phyloP scores from a whole-genome alignment of 2,888 invertebrate species.

The Neoaliturus tenellus region DNA sequence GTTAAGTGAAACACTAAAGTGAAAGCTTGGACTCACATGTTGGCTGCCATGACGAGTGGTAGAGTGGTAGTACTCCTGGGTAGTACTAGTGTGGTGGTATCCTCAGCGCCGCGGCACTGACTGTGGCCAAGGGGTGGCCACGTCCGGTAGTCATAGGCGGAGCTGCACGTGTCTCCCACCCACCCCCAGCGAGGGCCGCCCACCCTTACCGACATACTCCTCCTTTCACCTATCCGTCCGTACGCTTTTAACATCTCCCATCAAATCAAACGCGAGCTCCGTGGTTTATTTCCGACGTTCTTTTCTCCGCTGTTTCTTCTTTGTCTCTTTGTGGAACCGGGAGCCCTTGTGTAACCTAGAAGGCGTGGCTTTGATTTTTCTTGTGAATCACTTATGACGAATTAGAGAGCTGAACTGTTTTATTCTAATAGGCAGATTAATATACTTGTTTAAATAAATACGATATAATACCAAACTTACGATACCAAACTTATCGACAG shows the following conservation, averaged over 20 bases:
- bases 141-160: too few relatives aligned
- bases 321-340: not conserved
- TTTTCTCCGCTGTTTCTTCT: not conserved
- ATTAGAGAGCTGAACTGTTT: too few relatives aligned
- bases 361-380: not conserved
- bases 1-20: too few relatives aligned
- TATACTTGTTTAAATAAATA: too few relatives aligned
- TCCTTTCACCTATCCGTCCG: not conserved
- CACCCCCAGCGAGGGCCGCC: not conserved
- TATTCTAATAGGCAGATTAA: too few relatives aligned
- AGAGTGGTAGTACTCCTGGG: not conserved
- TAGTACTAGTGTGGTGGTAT: too few relatives aligned
- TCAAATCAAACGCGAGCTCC: not conserved
- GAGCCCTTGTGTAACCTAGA: not conserved
- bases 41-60: not conserved
- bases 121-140: too few relatives aligned
- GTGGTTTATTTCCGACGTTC: not conserved
- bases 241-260: not conserved
- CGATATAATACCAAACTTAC: too few relatives aligned
- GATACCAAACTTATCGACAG: too few relatives aligned
- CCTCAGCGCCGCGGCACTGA: too few relatives aligned
- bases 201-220: not conserved
- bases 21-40: constrained; percentile 7
- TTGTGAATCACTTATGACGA: not conserved
- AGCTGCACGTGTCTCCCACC: too few relatives aligned